A percentile compares a stretch with the other conserved stretches of the same genome.
phyloP scores from a whole-genome alignment of 2,888 invertebrate species.

The Endomychus coccineus region DNA sequence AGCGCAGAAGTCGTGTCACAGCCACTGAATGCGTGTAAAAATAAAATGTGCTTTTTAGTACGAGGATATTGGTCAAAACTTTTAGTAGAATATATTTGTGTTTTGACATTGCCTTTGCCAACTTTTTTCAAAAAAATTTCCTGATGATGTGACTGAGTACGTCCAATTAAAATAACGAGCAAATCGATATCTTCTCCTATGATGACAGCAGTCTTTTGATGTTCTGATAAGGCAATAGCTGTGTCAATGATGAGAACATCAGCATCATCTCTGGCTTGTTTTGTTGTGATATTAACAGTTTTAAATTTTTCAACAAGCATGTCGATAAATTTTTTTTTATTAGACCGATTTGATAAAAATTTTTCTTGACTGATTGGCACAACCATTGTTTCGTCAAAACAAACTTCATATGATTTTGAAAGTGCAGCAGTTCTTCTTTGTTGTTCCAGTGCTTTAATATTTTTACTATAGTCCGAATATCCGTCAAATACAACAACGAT shows the following conservation, averaged over 20 bases:
- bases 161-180: conserved; percentile 35
- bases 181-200: conserved; percentile 38
- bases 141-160: conserved; percentile 28
- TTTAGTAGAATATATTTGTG: conserved; percentile 33
- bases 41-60: no score
- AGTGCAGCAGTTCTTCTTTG: conserved; percentile 36
- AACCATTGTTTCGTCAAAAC: conserved; percentile 33
- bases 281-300: conserved; percentile 34
- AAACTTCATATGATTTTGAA: conserved; percentile 35
- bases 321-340: conserved; percentile 27
- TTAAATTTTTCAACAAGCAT: conserved; percentile 35
- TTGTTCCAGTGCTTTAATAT: conserved; percentile 36
- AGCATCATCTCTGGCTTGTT: conserved; percentile 36
- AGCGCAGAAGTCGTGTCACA: conserved; percentile 27
- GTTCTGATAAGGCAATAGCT: conserved; percentile 31
- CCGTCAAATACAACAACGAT: conserved; percentile 34
- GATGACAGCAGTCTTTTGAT: conserved; percentile 27
- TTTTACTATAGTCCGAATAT: conserved; percentile 32
- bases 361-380: conserved; percentile 29
- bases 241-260: conserved; percentile 37
- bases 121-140: conserved; percentile 35
- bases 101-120: conserved; percentile 35
- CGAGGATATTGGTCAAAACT: no score
- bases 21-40: conserved; percentile 24
- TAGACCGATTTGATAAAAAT: conserved; percentile 25